Conservation (phyloP, 2,797 vertebrate species). For the Simalia tracyae region DNA sequence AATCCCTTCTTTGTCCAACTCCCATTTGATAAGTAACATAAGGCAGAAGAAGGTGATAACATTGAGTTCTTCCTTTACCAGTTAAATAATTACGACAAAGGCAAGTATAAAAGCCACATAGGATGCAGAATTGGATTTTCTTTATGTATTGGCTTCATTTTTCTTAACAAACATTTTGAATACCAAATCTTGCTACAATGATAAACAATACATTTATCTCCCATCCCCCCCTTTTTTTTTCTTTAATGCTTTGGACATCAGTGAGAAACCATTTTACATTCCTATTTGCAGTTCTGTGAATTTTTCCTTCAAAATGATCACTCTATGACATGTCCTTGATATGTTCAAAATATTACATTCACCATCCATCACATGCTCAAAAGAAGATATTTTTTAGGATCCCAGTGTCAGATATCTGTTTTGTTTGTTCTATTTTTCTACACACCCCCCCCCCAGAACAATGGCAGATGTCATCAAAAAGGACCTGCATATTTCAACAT, state of each 20-base stretch:
- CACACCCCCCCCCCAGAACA: not conserved
- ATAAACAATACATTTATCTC: not conserved
- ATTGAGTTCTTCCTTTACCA: not conserved
- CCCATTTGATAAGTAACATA: not conserved
- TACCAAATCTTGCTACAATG: not conserved
- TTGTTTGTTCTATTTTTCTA: not conserved
- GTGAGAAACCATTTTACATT: not conserved
- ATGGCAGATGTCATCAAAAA: not conserved
- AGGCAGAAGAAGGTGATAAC: not conserved
- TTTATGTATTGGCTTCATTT: not conserved
- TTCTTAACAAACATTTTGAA: not conserved
- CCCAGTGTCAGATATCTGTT: not conserved
- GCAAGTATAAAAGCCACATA: not conserved
- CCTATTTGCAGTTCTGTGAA: not conserved
- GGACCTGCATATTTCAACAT: not conserved
- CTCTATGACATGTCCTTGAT: not conserved
- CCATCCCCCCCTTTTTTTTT: not conserved
- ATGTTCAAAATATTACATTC: not conserved
- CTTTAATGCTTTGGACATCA: not conserved
- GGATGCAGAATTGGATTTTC: not conserved
- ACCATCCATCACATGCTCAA: not conserved
- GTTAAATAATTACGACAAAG: not conserved
- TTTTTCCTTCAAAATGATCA: not conserved
- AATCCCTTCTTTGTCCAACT: not conserved
- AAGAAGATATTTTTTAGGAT: not conserved